Percentiles rank a stretch among this genome's conserved stretches.
phyloP scores from a whole-genome alignment of 1,140 invertebrate species.

The Maconellicoccus hirsutus region DNA sequence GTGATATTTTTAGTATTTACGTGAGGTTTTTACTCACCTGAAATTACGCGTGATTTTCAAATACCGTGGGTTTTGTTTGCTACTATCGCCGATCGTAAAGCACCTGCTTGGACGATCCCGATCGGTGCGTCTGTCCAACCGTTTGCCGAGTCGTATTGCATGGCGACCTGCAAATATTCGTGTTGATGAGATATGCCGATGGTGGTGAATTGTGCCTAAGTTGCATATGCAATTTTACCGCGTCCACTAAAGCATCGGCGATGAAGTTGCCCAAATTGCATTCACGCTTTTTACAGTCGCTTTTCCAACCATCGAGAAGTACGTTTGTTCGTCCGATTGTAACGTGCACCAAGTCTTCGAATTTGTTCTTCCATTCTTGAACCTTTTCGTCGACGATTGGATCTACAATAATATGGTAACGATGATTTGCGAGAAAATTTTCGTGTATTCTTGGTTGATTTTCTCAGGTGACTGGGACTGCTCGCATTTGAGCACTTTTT shows the following conservation, averaged over 20 bases:
- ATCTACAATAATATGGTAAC: too few relatives aligned
- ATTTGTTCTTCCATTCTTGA: not conserved
- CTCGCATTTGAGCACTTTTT: too few relatives aligned
- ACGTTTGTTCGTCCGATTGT: constrained; percentile 50
- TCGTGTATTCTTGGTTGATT: too few relatives aligned
- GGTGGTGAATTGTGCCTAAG: too few relatives aligned
- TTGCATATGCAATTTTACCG: too few relatives aligned
- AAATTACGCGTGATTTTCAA: too few relatives aligned
- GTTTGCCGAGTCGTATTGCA: constrained; percentile 29
- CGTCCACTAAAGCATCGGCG: constrained; percentile 54
- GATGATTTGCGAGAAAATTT: too few relatives aligned
- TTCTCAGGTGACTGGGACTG: too few relatives aligned
- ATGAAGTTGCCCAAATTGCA: constrained; percentile 79
- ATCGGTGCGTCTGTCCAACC: constrained; percentile 69
- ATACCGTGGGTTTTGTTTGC: constrained; percentile 39
- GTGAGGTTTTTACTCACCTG: too few relatives aligned
- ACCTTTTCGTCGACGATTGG: too few relatives aligned
- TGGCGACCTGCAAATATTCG: not conserved
- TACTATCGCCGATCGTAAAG: constrained; percentile 37
- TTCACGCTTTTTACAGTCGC: constrained; percentile 54
- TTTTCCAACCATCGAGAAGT: constrained; percentile 50
- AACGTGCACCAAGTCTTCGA: not conserved
- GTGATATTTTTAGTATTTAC: too few relatives aligned
- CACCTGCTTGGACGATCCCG: constrained; percentile 59
- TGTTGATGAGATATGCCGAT: too few relatives aligned